Conservation (phyloP, 2,888 invertebrate genomes). For the Ceramica pisi region DNA sequence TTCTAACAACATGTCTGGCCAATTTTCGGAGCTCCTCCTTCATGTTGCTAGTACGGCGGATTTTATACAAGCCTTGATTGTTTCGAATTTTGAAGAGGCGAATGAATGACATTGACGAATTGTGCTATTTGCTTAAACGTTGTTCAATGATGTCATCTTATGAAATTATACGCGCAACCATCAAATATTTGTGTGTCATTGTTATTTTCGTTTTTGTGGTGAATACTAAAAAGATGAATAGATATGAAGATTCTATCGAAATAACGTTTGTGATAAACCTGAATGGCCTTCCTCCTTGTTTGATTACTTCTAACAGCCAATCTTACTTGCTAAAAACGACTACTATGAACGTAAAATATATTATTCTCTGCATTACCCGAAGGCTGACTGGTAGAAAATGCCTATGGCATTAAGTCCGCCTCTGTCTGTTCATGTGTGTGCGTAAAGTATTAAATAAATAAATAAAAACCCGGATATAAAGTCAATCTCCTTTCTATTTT, state of each 20-base stretch:
- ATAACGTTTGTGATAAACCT: not conserved
- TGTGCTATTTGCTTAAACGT: conserved; percentile 7
- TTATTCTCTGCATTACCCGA: no score
- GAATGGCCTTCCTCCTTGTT: no score
- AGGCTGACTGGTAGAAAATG: no score
- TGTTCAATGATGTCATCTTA: conserved; percentile 27
- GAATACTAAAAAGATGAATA: conserved; percentile 32
- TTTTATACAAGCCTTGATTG: not conserved
- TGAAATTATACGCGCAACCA: conserved; percentile 9
- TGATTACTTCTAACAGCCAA: no score
- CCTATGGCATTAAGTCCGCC: no score
- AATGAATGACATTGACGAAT: not conserved
- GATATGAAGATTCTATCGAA: not conserved
- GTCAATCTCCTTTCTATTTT: not conserved
- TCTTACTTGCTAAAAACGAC: not conserved
- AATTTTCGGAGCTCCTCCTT: not conserved
- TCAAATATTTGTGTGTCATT: not conserved
- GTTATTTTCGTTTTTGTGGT: conserved; percentile 13
- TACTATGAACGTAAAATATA: no score
- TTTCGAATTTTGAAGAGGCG: not conserved
- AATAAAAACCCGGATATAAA: no score
- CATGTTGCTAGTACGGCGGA: no score
- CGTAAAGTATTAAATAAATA: no score
- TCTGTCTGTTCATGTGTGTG: no score
- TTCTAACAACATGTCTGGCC: not conserved